Base-by-base conservation (phyloP, 2,113 vertebrate species). In the Prolemur simus region DNA sequence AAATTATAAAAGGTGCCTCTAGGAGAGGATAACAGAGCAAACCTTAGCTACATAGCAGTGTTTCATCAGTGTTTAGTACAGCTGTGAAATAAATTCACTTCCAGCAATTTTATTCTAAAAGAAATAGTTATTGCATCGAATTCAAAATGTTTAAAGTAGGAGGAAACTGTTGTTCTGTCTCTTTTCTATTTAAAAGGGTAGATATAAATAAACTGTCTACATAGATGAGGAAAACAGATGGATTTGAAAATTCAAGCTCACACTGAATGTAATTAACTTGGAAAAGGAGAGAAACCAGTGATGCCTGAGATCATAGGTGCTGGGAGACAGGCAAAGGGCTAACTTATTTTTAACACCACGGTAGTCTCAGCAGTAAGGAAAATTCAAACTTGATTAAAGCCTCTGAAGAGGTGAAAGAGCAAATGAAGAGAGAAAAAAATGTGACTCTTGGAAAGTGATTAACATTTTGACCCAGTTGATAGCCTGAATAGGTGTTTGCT, bases 271-370 rank as follows among this genome's bases (percentile, higher is more conserved):
- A 97, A 98, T 80, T 97, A 49, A 94, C 39, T 93, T 93, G 87
- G 54, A 89, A 97, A 95, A 25, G 77, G 78, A 95, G 80, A 95
- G 56, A 96, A 80, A 25, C 91, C 45, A 68, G 52, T 17, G 47
- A 89, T 0, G 76, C 11, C 94, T 76, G 49, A 84, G 64, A 95
- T 56, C 84, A 87, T 21, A 96, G 85, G 89, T 85, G 80, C 71
- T 18, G 4, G 64, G 80, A 96, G 94, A 92, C 96, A 87, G 95
- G 69, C 94, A 96, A 97, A 97, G 90, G 94, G 87, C 92, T 96
- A 92, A 96, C 92, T 96, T 95, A 95, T 89, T 97, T 95, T 97
- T 97, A 95, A 96, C 94, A 96, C 74, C 58, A 83, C 82, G 91
- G 95, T 87, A 85, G 68, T 96, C 69, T 95, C 83, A 92, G 73